Conservation (phyloP, 2,113 vertebrate species). For the human region GRCh38 chrX:43822501-43823000, state of each 20-base stretch:
- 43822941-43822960: background rate
- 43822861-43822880: background rate
- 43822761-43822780: constrained; percentile 4
- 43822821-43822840: background rate
- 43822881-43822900: background rate
- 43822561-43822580: background rate
- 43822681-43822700: constrained; percentile 43
- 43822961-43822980: constrained; percentile 22
- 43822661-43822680: constrained; percentile 34
- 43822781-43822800: background rate
- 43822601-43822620: constrained; percentile 16
- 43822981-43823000: background rate
- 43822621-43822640: constrained; percentile 34
- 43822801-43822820: background rate
- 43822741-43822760: background rate
- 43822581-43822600: background rate
- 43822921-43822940: background rate
- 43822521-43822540: constrained; percentile 38
- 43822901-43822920: background rate
- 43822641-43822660: constrained; percentile 35
- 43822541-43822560: background rate
- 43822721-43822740: background rate
- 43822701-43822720: background rate
- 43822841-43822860: background rate
- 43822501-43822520: background rate